Conservation (phyloP, 2,113 vertebrate genomes). For the Anas platyrhynchos region DNA sequence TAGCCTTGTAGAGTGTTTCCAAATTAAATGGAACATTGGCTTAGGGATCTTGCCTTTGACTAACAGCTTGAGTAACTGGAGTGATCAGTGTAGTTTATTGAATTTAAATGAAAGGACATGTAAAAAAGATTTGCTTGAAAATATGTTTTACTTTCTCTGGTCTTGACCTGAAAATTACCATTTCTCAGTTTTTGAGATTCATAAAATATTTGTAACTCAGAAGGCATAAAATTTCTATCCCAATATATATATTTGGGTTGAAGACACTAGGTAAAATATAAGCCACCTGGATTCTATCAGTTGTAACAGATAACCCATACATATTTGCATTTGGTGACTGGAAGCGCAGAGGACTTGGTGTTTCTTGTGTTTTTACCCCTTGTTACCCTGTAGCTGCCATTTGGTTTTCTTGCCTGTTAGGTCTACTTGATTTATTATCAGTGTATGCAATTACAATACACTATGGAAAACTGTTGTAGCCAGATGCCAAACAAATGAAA, state of each 20-base stretch:
- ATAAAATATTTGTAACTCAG: not conserved
- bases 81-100: not conserved
- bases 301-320: slow-evolving; percentile 9
- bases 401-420: slow-evolving; percentile 70
- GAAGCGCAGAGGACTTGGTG: slow-evolving; percentile 34
- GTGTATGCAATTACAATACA: slow-evolving; percentile 73
- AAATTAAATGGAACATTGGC: not conserved
- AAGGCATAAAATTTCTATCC: not conserved
- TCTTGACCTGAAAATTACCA: not conserved
- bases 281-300: slow-evolving; percentile 16
- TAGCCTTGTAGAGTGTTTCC: not conserved
- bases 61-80: not conserved
- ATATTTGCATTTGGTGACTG: slow-evolving; percentile 18
- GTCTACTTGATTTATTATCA: slow-evolving; percentile 71
- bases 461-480: slow-evolving; percentile 60
- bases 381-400: slow-evolving; percentile 63
- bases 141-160: not conserved
- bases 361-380: slow-evolving; percentile 62
- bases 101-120: not conserved
- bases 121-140: slow-evolving; percentile 1
- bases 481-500: slow-evolving; percentile 76
- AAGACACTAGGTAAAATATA: not conserved
- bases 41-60: not conserved
- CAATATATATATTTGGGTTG: not conserved
- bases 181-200: not conserved